A percentile compares a stretch with the other conserved stretches of the same genome.
Conservation (phyloP, 2,797 vertebrate species). For the Rachycentron canadum region DNA sequence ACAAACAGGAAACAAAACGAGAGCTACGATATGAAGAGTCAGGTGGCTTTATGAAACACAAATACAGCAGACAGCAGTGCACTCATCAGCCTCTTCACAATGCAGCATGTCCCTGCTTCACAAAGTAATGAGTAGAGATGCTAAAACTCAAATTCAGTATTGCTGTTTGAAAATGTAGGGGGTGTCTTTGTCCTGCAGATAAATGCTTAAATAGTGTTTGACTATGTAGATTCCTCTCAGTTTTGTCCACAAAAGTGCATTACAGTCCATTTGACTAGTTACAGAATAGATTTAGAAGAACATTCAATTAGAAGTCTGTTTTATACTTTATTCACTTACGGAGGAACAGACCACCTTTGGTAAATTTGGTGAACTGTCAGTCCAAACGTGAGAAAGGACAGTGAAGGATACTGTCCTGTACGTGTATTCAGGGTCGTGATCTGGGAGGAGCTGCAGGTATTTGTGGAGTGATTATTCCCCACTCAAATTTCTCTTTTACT, state of each 20-base stretch:
- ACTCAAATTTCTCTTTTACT: neutral
- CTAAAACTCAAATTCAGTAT: slow-evolving; percentile 12
- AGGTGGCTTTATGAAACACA: neutral
- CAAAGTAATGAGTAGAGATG: slow-evolving; percentile 6
- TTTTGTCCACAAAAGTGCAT: neutral
- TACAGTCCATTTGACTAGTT: neutral
- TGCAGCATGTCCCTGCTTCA: slow-evolving; percentile 6
- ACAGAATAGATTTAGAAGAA: neutral
- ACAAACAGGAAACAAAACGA: neutral
- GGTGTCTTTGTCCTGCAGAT: neutral
- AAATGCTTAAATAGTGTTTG: neutral
- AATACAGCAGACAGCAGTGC: neutral
- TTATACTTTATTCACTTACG: neutral
- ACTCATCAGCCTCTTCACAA: neutral
- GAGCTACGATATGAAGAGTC: neutral
- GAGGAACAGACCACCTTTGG: neutral
- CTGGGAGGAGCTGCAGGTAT: neutral
- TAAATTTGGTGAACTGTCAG: neutral
- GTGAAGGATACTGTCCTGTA: neutral
- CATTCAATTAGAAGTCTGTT: neutral
- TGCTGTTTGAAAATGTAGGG: slow-evolving; percentile 13
- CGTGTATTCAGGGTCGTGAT: neutral
- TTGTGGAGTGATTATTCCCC: neutral
- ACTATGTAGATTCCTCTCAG: neutral
- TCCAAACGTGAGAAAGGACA: neutral